A percentile compares a stretch with the other conserved stretches of the same genome.
Evolutionary conservation across 2,113 vertebrate genomes (phyloP).

Genomic region (Sander vitreus): DNA sequence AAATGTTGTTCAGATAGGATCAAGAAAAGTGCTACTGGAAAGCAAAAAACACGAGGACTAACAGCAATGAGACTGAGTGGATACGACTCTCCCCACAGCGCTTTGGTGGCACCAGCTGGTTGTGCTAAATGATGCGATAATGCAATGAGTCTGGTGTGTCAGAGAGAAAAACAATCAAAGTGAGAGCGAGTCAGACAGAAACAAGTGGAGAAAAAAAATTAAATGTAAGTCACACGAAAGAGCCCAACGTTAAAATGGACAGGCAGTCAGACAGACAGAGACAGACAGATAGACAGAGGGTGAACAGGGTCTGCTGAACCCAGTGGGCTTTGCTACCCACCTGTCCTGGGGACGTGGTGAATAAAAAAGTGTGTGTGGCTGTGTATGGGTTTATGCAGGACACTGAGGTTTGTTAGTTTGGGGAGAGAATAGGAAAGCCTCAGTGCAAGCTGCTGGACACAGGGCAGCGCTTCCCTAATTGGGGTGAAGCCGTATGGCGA

Average conservation of each 20-base stretch:
- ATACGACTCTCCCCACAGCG: not conserved
- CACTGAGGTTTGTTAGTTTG: constrained; percentile 15
- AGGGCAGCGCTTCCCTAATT: constrained; percentile 33
- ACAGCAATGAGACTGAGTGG: not conserved
- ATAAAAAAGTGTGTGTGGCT: constrained; percentile 15
- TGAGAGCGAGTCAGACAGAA: not conserved
- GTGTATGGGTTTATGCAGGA: constrained; percentile 24
- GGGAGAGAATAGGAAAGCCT: constrained; percentile 17
- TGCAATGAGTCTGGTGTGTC: not conserved
- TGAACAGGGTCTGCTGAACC: constrained; percentile 5
- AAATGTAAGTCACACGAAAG: not conserved
- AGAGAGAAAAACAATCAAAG: constrained; percentile 3
- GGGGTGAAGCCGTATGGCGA: constrained; percentile 9
- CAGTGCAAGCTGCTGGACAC: constrained; percentile 7
- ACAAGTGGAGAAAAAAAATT: not conserved
- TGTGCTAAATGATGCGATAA: constrained; percentile 18
- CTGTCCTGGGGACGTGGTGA: not conserved
- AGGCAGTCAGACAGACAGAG: not conserved
- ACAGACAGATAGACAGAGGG: constrained; percentile 2
- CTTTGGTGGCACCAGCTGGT: not conserved
- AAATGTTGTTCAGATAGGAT: not conserved
- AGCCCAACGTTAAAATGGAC: constrained; percentile 11
- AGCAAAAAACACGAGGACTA: not conserved
- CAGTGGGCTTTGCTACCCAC: not conserved
- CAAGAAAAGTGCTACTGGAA: not conserved